Conservation (phyloP, 2,113 vertebrate species). For the Probosciger aterrimus region DNA sequence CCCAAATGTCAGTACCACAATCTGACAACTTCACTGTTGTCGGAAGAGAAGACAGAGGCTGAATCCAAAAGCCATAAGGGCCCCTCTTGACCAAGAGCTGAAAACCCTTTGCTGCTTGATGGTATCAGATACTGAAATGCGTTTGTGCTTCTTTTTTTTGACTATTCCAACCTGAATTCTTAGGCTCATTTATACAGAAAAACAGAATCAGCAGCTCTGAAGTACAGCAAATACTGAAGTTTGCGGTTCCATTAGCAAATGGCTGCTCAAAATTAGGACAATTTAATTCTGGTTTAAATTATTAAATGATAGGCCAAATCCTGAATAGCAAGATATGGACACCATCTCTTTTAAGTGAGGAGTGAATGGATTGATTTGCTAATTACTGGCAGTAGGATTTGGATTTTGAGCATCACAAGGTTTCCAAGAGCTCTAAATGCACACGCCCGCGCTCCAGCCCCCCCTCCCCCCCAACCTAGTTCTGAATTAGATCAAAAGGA, state of each 20-base stretch:
- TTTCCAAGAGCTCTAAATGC: neutral
- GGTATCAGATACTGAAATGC: neutral
- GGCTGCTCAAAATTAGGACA: neutral
- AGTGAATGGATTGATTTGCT: neutral
- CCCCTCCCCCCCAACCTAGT: neutral
- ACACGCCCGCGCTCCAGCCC: neutral
- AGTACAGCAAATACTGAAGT: neutral
- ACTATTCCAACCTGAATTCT: neutral
- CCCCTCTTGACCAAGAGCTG: neutral
- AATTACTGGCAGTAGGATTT: neutral
- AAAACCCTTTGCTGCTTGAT: neutral
- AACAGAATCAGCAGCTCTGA: neutral
- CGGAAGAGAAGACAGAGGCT: neutral
- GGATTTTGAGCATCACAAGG: neutral
- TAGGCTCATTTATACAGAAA: neutral
- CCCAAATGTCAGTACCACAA: neutral
- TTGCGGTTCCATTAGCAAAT: neutral
- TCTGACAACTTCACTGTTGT: neutral
- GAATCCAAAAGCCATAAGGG: neutral
- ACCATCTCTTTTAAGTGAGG: neutral
- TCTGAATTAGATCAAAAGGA: neutral
- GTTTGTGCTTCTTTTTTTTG: neutral
- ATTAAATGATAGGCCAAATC: neutral
- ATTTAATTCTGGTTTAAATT: neutral
- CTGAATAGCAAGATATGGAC: neutral